These are phyloP conservation scores for Temnothorax rugatulus DNA, from an alignment of 2,888 invertebrate genomes.

Conservation along the genomic window DNA sequence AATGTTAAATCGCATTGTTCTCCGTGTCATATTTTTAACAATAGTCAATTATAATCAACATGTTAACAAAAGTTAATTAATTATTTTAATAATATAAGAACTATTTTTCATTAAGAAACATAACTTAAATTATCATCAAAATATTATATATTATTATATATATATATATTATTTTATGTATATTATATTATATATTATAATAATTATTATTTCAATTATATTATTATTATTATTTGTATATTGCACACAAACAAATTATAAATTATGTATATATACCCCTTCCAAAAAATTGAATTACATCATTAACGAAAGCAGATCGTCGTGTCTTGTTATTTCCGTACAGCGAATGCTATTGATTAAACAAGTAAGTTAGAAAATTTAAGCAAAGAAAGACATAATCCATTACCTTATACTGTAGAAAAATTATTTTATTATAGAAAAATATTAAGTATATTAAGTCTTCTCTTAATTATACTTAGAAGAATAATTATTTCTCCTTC, in stretches of 20 bases:
- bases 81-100: slow-evolving; percentile 69
- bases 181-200: slow-evolving; percentile 40
- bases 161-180: slow-evolving; percentile 26
- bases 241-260: slow-evolving; percentile 80
- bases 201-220: slow-evolving; percentile 67
- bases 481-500: neutral
- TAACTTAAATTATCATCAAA: slow-evolving; percentile 74
- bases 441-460: neutral
- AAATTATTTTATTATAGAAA: slow-evolving; percentile 2
- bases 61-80: slow-evolving; percentile 47
- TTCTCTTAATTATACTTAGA: neutral
- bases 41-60: slow-evolving; percentile 49
- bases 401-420: no score
- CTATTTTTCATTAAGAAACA: slow-evolving; percentile 60
- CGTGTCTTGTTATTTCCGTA: slow-evolving; percentile 34
- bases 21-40: slow-evolving; percentile 31
- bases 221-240: slow-evolving; percentile 83
- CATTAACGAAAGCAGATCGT: slow-evolving; percentile 66
- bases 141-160: slow-evolving; percentile 69
- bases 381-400: neutral
- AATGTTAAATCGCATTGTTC: slow-evolving; percentile 46
- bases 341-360: neutral
- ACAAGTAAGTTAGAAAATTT: slow-evolving; percentile 7
- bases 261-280: slow-evolving; percentile 82
- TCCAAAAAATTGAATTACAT: slow-evolving; percentile 75